Base-by-base conservation (phyloP, 1,140 invertebrate species). In the Tetramorium parvispinum region DNA sequence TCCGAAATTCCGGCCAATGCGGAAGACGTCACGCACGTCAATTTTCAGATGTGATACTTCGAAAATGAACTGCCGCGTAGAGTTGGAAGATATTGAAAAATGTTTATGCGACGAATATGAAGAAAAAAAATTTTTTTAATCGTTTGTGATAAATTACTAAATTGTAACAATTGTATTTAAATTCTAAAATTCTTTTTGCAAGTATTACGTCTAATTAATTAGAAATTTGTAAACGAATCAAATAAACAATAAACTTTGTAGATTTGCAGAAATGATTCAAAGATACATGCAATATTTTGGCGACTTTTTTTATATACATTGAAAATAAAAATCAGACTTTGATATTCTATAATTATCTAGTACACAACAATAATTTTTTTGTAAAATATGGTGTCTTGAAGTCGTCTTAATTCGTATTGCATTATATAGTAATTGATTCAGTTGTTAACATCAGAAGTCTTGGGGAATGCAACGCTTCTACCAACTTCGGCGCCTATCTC, bases 371-470 rank as follows among this genome's bases (percentile, higher is more conserved):
- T 46, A 66, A 43, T 53, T 79, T 78, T 70, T 55, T 32, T 70
- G 13, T 7, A 24, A 68, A 79, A 53, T 53, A 51, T 53, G 2
- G 32, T 18, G 32, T 53, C 65, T 53, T 70, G 40, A 75, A 83
- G 27, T 73, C 51, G 24, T 73, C 79, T 75, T 83, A 75, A 83
- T 83, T 83, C 16, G 49, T 49, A 73, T 83, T 83, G 53, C 79
- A 61, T 83, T 83, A 83, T 57, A 55, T 46, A 83, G 40, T 83
- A 83, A 83, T 75, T 83, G 68, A 83, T 83, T 83, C 55, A 75
- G 68, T 83, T 83, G 79, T 73, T 83, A 75, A 83, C 55, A 83
- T 73, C 68, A 83, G n/a, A 83, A 83, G 79, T 83, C 68, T 71
- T 59, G 53, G 68, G 65, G 53, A 82, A 82, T 82, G 79, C 79